Base-by-base conservation (phyloP, 2,888 invertebrate genomes). In the Pyrocoelia pectoralis region DNA sequence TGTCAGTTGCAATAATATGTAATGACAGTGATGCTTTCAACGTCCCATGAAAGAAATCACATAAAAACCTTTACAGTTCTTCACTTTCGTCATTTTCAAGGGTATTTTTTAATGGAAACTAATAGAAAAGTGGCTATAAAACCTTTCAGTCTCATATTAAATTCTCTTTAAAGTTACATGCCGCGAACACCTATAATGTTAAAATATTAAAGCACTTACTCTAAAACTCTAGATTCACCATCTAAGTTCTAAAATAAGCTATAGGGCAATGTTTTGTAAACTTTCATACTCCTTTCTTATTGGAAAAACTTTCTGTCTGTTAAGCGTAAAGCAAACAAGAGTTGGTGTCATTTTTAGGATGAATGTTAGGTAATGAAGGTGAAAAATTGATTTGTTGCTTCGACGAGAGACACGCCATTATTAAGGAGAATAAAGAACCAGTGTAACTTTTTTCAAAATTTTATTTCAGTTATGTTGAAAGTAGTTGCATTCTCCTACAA, bases 61-160 rank as follows among this genome's bases (percentile, higher is more conserved):
- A 58, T 63, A 58, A 63, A 62, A 58, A 56, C 46, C 57, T 54
- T 63, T 40, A 49, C 58, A 63, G 54, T 58, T 58, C 58, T 29
- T 40, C 54, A 63, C 57, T 63, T 63, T 52, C 40, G 50, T 50
- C 53, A 51, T 24, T 6, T 62, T 59, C 49, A 49, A 53, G 46
- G 19, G 62, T 57, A 58, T 58, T 63, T 43, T 63, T 63, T 63
- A 63, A 63, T 63, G 57, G 57, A 58, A 58, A 63, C 63, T 54
- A 63, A 63, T 58, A 63, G 63, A 63, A 63, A 58, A 58, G 63
- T 58, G 53, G 57, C 54, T 48, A 54, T 62, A 62, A 62, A 62
- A 56, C 46, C 53, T 52, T 28, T 41, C 10, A 24, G 43, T 29
- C 53, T 61, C 54, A 38, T 63, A 49, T 63, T 63, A 58, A 53